A percentile compares a stretch with the other conserved stretches of the same genome.
phyloP scores from a whole-genome alignment of 2,888 invertebrate genomes.

The Charanyca ferruginea region DNA sequence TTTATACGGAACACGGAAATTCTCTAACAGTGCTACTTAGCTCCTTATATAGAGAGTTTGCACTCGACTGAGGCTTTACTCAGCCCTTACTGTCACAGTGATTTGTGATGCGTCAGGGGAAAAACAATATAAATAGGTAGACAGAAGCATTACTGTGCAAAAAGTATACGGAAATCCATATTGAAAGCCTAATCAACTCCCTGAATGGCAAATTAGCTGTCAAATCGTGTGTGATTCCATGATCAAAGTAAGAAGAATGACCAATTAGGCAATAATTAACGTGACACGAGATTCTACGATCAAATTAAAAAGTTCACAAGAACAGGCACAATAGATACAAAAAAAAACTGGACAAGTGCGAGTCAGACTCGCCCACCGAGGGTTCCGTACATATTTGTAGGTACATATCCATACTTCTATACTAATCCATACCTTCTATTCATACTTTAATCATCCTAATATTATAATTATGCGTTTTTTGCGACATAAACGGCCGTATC shows the following conservation, averaged over 20 bases:
- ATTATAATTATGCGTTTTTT: no score
- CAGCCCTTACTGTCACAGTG: slow-evolving; percentile 57
- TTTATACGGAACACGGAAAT: slow-evolving; percentile 51
- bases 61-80: slow-evolving; percentile 15
- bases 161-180: not conserved
- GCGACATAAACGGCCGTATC: no score
- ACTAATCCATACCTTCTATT: no score
- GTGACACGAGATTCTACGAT: not conserved
- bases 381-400: no score
- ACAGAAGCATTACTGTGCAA: slow-evolving; percentile 25
- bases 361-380: no score
- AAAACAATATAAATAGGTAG: slow-evolving; percentile 1
- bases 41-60: slow-evolving; percentile 34
- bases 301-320: not conserved
- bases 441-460: no score
- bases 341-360: no score
- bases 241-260: not conserved
- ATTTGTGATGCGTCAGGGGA: slow-evolving; percentile 49
- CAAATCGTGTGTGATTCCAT: slow-evolving; percentile 6
- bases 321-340: fast-evolving
- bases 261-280: not conserved
- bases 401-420: no score
- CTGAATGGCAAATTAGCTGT: not conserved
- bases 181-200: not conserved
- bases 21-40: slow-evolving; percentile 42